Percentiles rank a stretch among this genome's conserved stretches.
phyloP scores from a whole-genome alignment of 2,797 vertebrate species.

The Scyliorhinus canicula region DNA sequence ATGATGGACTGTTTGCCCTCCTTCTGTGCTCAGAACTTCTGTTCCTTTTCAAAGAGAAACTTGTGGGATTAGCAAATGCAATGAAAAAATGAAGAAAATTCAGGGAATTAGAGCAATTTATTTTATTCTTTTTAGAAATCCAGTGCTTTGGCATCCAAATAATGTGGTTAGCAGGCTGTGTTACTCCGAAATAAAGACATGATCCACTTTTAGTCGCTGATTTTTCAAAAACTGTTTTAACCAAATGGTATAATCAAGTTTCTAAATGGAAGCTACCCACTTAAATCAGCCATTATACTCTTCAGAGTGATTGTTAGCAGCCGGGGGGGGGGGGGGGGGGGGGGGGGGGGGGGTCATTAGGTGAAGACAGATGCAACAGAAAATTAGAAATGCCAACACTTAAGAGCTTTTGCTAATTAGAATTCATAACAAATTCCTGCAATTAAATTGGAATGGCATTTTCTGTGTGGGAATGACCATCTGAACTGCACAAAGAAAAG shows the following conservation, averaged over 20 bases:
- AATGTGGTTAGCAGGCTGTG: not conserved
- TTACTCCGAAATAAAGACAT: not conserved
- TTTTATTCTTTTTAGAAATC: not conserved
- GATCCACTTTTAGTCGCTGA: not conserved
- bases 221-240: not conserved
- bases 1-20: not conserved
- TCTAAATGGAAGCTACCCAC: not conserved
- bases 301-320: not conserved
- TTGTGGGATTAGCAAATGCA: not conserved
- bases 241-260: not conserved
- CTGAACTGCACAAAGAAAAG: not conserved
- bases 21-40: not conserved
- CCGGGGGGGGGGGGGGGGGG: too few species aligned
- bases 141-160: not conserved
- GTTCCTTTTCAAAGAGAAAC: not conserved
- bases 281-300: not conserved
- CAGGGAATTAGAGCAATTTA: not conserved
- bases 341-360: not conserved
- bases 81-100: not conserved
- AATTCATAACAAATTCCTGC: not conserved
- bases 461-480: constrained; percentile 18
- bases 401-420: not conserved
- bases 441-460: constrained; percentile 27
- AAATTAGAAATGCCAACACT: not conserved
- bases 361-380: constrained; percentile 17